phyloP scores from a whole-genome alignment of 2,888 invertebrate genomes.

The Ophion ellenae region DNA sequence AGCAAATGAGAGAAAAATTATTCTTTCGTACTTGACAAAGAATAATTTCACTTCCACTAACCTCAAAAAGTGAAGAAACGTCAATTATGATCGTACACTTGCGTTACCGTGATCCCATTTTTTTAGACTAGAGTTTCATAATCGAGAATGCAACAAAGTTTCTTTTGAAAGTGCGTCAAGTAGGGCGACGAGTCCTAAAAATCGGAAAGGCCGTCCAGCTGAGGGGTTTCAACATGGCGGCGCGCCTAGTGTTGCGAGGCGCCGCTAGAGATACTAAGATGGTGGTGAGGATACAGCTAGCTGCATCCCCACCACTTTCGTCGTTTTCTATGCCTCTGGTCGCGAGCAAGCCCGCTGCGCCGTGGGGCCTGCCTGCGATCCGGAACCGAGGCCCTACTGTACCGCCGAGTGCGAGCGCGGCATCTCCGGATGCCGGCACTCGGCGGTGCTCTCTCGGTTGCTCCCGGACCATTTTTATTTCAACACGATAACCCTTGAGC shows the following conservation, averaged over 20 bases:
- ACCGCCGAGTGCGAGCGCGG: neutral
- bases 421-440: conserved; percentile 24
- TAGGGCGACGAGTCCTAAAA: too few relatives aligned
- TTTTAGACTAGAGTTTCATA: too few relatives aligned
- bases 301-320: neutral
- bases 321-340: neutral
- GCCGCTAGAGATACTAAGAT: neutral
- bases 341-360: neutral
- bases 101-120: too few relatives aligned
- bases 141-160: too few relatives aligned
- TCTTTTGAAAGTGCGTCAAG: too few relatives aligned
- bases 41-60: too few relatives aligned
- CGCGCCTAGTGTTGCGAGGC: neutral
- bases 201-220: too few relatives aligned
- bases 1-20: too few relatives aligned
- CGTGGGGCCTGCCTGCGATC: neutral
- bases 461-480: conserved; percentile 55
- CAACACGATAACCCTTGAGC: conserved; percentile 55
- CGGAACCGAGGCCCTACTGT: conserved; percentile 1
- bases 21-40: too few relatives aligned
- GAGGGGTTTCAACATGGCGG: too few relatives aligned
- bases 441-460: conserved; percentile 29
- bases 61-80: too few relatives aligned
- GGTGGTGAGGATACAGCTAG: neutral
- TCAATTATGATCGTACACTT: too few relatives aligned